Percentiles rank a stretch among this genome's conserved stretches.
Evolutionary conservation across 2,797 vertebrate species (phyloP).

Genomic region (Megalops cyprinoides): DNA sequence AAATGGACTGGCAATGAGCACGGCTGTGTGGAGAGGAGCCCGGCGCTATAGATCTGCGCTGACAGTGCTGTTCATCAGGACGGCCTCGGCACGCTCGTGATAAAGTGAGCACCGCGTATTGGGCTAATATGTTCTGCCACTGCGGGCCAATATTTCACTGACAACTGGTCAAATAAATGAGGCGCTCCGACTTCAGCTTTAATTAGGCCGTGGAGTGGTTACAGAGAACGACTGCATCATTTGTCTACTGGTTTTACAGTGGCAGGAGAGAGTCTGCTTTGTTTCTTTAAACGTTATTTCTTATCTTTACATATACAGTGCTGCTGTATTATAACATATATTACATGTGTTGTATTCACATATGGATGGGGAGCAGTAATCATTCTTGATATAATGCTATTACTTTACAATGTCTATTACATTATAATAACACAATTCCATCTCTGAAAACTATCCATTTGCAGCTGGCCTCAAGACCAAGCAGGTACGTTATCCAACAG

Average conservation of each 20-base stretch:
- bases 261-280: neutral
- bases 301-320: neutral
- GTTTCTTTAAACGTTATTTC: neutral
- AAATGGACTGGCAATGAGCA: neutral
- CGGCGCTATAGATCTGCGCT: constrained; percentile 10
- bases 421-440: neutral
- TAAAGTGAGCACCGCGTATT: neutral
- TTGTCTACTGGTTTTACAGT: neutral
- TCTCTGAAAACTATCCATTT: neutral
- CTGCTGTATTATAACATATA: too few species aligned
- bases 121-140: constrained; percentile 4
- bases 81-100: neutral
- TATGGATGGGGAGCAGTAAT: neutral
- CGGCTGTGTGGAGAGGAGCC: neutral
- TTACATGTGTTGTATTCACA: too few species aligned
- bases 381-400: neutral
- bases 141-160: constrained; percentile 5
- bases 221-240: neutral
- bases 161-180: constrained; percentile 5
- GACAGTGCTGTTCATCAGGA: constrained; percentile 5
- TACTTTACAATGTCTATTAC: neutral
- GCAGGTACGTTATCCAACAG: neutral
- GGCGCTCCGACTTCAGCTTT: neutral
- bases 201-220: neutral
- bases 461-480: neutral